These are phyloP conservation scores for Pionites leucogaster DNA, from an alignment of 2,113 vertebrate species.

Conservation along the genomic window DNA sequence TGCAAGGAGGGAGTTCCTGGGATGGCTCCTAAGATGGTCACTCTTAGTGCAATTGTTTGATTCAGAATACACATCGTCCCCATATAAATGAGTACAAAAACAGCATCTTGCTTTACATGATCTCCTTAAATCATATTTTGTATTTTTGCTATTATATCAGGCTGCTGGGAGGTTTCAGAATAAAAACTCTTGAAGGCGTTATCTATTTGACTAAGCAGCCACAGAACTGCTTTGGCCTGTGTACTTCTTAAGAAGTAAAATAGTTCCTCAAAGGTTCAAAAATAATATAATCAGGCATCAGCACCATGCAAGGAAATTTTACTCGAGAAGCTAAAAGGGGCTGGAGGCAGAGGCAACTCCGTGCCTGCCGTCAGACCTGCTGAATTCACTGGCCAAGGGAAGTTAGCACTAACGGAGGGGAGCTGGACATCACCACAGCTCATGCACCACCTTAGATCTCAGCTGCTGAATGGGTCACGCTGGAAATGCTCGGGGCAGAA, in stretches of 20 bases:
- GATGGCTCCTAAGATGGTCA: neutral
- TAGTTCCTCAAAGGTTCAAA: neutral
- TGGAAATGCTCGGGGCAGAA: neutral
- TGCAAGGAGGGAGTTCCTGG: neutral
- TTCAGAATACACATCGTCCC: neutral
- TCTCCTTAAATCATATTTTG: neutral
- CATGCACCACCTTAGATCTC: neutral
- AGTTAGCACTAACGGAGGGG: neutral
- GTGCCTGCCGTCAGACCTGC: neutral
- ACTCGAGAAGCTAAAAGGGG: neutral
- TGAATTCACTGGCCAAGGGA: neutral
- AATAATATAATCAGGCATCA: neutral
- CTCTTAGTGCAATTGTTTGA: neutral
- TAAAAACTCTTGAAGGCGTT: neutral
- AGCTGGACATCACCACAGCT: neutral
- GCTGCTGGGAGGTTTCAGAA: neutral
- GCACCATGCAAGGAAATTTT: neutral
- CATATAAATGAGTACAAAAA: neutral
- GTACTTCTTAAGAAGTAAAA: neutral
- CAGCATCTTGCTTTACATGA: neutral
- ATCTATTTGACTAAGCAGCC: neutral
- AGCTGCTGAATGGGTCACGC: neutral
- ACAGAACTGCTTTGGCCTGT: neutral
- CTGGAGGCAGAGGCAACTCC: accelerated
- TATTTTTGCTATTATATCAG: neutral